Evolutionary conservation across 2,113 vertebrate species (phyloP).

Genomic region (Burhinus oedicnemus): DNA sequence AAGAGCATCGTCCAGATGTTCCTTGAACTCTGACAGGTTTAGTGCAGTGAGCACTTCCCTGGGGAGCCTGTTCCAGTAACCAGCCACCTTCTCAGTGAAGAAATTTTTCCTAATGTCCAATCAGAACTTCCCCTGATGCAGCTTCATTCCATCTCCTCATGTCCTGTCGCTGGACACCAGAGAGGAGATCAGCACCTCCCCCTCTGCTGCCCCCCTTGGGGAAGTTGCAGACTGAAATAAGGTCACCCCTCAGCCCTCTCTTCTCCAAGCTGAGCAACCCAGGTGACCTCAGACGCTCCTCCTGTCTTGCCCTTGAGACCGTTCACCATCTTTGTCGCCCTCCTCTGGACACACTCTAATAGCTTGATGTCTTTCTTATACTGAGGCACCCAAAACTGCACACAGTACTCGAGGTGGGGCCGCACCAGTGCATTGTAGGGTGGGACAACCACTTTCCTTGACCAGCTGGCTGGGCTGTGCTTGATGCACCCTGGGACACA

Average conservation of each 20-base stretch:
- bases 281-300: not conserved
- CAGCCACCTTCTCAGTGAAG: not conserved
- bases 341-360: not conserved
- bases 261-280: not conserved
- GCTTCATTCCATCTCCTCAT: not conserved
- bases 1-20: not conserved
- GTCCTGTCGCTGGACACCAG: no score
- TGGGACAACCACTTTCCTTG: not conserved
- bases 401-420: fast-evolving
- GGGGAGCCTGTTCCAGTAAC: not conserved
- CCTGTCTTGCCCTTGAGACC: not conserved
- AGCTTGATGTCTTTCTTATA: not conserved
- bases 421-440: fast-evolving
- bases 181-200: not conserved
- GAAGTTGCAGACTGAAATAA: fast-evolving
- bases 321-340: not conserved
- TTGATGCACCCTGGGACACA: not conserved
- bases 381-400: no score
- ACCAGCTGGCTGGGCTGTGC: fast-evolving
- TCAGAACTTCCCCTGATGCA: not conserved
- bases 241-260: not conserved
- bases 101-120: not conserved
- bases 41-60: not conserved
- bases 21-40: not conserved
- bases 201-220: not conserved